Evolutionary conservation across 2,113 vertebrate genomes (phyloP).

Genomic region (Rhadina sibilatrix): DNA sequence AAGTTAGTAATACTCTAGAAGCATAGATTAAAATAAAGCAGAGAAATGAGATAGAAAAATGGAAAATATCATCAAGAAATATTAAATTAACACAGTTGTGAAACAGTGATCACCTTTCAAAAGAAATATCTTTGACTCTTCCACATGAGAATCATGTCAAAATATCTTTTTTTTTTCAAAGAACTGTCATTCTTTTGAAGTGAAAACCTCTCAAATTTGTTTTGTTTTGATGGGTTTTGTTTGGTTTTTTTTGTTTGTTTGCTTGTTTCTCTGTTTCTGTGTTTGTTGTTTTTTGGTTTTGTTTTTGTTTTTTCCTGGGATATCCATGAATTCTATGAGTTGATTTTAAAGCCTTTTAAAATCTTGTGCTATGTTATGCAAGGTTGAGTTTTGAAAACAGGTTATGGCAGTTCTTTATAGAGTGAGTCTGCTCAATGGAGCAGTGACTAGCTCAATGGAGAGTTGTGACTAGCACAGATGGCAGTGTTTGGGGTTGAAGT

Average conservation of each 20-base stretch:
- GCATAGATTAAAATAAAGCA: not conserved
- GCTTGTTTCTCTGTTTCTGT: not conserved
- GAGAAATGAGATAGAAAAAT: not conserved
- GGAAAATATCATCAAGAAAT: not conserved
- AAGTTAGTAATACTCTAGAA: not conserved
- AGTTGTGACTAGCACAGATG: not conserved
- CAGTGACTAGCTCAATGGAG: not conserved
- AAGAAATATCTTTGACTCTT: not conserved
- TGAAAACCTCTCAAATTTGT: not conserved
- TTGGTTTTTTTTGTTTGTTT: not conserved
- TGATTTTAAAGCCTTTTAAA: not conserved
- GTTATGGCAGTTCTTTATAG: not conserved
- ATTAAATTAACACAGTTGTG: not conserved
- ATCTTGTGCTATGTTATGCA: not conserved
- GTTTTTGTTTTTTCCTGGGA: not conserved
- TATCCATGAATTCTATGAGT: not conserved
- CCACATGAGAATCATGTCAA: not conserved
- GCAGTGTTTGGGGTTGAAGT: not conserved
- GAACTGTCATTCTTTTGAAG: not conserved
- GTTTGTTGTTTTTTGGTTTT: not conserved
- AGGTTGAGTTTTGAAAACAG: not conserved
- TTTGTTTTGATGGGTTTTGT: not conserved
- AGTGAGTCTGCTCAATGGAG: not conserved
- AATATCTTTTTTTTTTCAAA: not conserved
- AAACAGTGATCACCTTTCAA: not conserved